Conservation (phyloP, 2,113 vertebrate genomes). For the Microtus oregoni region DNA sequence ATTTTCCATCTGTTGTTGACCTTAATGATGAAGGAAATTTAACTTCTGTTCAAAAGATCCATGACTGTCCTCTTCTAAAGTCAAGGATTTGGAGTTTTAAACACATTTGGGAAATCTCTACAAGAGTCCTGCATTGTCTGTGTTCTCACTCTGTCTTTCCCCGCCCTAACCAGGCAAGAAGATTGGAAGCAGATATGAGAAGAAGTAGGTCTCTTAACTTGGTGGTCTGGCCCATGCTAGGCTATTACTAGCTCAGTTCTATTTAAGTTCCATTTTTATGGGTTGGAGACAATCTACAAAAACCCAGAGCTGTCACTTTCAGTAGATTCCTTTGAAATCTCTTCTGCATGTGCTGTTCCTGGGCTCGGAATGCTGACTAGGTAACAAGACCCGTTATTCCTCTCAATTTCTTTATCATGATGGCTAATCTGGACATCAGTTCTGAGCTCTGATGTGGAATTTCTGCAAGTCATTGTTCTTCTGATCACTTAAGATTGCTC, state of each 20-base stretch:
- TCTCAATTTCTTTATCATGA: neutral
- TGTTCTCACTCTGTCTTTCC: accelerated
- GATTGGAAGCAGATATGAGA: neutral
- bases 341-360: neutral
- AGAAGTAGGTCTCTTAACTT: neutral
- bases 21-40: neutral
- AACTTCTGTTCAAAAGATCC: neutral
- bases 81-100: neutral
- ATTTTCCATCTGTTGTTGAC: neutral
- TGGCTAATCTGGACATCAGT: neutral
- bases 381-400: neutral
- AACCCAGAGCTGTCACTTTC: neutral
- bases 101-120: neutral
- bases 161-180: neutral
- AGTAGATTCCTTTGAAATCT: conserved; percentile 7
- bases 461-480: neutral
- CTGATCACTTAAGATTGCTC: neutral
- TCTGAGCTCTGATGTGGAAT: neutral
- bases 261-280: conserved; percentile 1
- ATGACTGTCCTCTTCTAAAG: neutral
- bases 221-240: neutral
- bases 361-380: neutral
- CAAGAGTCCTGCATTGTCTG: neutral
- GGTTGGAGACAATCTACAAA: neutral
- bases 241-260: neutral